A percentile compares a stretch with the other conserved stretches of the same genome.
phyloP scores from a whole-genome alignment of 1,140 invertebrate genomes.

The Zaprionus taronus region DNA sequence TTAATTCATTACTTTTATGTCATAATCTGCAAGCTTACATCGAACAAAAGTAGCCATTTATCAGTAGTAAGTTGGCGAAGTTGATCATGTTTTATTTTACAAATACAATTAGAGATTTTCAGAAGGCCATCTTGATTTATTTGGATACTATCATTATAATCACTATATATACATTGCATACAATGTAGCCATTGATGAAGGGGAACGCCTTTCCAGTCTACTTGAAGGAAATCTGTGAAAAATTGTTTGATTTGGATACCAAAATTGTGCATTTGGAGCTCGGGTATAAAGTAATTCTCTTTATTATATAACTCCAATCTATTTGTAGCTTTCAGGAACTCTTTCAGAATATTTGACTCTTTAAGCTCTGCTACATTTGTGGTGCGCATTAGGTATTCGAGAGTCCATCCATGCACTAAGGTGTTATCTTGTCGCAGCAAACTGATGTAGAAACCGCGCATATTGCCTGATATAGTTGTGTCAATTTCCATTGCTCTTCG shows the following conservation, averaged over 20 bases:
- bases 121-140: conserved; percentile 40
- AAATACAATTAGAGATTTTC: conserved; percentile 37
- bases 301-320: background rate
- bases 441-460: background rate
- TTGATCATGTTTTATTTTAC: conserved; percentile 45
- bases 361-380: background rate
- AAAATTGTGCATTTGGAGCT: background rate
- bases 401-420: background rate
- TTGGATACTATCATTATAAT: background rate
- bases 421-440: background rate
- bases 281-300: background rate
- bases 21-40: conserved; percentile 22
- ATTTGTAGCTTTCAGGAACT: conserved; percentile 1
- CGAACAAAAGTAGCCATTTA: conserved; percentile 28
- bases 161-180: no score
- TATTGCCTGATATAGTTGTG: background rate
- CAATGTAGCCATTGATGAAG: no score
- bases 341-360: background rate
- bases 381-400: background rate
- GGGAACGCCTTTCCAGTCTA: background rate
- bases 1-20: background rate
- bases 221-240: background rate
- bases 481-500: background rate
- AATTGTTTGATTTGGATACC: background rate
- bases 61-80: conserved; percentile 24